Evolutionary conservation across 2,888 invertebrate species (phyloP).

Genomic region (Cantharis lateralis): DNA sequence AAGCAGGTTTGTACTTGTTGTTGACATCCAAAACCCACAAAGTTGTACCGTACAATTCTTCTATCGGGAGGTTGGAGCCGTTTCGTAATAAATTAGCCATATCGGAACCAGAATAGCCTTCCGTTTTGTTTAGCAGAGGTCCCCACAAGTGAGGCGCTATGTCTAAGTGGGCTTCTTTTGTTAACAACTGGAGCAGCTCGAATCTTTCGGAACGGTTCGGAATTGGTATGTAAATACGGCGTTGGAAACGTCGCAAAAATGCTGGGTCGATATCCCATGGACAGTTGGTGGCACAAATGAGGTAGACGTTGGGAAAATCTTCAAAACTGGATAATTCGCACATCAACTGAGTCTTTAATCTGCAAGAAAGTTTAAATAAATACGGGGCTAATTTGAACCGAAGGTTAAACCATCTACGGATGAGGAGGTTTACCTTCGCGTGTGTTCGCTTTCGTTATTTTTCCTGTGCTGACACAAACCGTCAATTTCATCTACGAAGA

Average conservation of each 20-base stretch:
- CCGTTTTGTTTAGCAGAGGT: slow-evolving; percentile 54
- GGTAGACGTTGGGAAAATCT: slow-evolving; percentile 47
- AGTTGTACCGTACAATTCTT: slow-evolving; percentile 55
- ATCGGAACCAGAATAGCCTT: slow-evolving; percentile 63
- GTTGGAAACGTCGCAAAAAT: slow-evolving; percentile 62
- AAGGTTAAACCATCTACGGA: too few species aligned
- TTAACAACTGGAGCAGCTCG: slow-evolving; percentile 45
- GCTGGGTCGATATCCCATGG: slow-evolving; percentile 67
- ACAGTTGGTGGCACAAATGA: slow-evolving; percentile 65
- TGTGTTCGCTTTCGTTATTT: slow-evolving; percentile 58
- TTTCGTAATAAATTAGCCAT: slow-evolving; percentile 56
- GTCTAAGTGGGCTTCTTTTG: slow-evolving; percentile 39
- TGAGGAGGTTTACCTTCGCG: slow-evolving; percentile 57
- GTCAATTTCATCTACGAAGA: slow-evolving; percentile 67
- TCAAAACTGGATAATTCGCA: slow-evolving; percentile 58
- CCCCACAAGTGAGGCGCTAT: slow-evolving; percentile 44
- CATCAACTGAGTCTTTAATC: slow-evolving; percentile 63
- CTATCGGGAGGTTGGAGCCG: slow-evolving; percentile 57
- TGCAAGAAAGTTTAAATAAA: slow-evolving; percentile 31
- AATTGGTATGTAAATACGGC: slow-evolving; percentile 60
- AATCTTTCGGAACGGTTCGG: slow-evolving; percentile 51
- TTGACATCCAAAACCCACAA: slow-evolving; percentile 49
- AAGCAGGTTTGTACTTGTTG: slow-evolving; percentile 42
- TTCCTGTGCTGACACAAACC: slow-evolving; percentile 60
- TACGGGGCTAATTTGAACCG: too few species aligned